Evolutionary conservation across 2,888 invertebrate genomes (phyloP), one percentile per base, ranked within the genome.

Genomic region (Pyrrhosoma nymphula): DNA sequence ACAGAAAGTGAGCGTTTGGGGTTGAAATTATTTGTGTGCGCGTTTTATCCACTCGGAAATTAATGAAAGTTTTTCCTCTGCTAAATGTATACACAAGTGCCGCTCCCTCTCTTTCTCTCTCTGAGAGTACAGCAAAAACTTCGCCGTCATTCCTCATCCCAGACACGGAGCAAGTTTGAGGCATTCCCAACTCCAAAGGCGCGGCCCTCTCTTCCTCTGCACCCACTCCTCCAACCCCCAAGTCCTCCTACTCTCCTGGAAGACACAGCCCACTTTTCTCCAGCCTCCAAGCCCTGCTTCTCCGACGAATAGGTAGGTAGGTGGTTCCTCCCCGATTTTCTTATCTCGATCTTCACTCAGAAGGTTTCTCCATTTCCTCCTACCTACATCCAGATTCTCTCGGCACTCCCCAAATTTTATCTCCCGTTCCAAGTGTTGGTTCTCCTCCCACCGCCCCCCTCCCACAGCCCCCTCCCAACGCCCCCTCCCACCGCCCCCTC

Each of bases 261-360:
- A 63, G 63, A 63, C 23, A 23, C 63, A 63, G 23, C 23, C 63
- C 23, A 56, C 63, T 63, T 23, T 56, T 63, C 63, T 63, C 60
- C 69, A n/a, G 69, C 16, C 26, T 12, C 69, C 69, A 0, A 14
- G 60, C 60, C 18, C 60, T 69, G 4, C 69, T 69, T 20, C 20
- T 20, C 60, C 60, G 60, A 60, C 16, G 60, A 60, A 60, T 20
- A 60, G 69, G 69, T 69, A 26, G 69, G 16, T 14, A 88, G 88
- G 88, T 18, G 35, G 39, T 88, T 14, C n/a, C 88, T 69, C 35
- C 18, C 35, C 82, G 35, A 55, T 89, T 56, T 89, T 89, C 47
- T 89, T 89, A 89, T 89, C 89, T 89, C 89, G 89, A 89, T 89
- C 89, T 55, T 89, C 56, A n/a, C 89, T 89, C 47, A 39, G 82